Evolutionary conservation across 2,797 vertebrate genomes (phyloP).

Genomic region (Myotis findleyi): DNA sequence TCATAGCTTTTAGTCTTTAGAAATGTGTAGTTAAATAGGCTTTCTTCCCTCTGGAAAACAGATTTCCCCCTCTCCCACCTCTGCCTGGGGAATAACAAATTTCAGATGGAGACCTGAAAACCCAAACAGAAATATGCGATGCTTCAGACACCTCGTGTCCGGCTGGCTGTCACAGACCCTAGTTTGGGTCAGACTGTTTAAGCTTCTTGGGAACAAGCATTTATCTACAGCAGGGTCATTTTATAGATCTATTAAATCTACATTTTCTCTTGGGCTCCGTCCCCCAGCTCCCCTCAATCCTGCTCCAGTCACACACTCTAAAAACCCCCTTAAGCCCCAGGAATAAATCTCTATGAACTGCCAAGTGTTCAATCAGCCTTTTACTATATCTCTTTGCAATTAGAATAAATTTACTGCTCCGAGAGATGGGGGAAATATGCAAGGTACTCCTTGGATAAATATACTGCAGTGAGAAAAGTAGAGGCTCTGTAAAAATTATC

Average conservation of each 20-base stretch:
- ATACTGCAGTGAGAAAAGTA: constrained; percentile 82
- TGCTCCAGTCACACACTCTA: constrained; percentile 79
- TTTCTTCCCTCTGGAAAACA: constrained; percentile 48
- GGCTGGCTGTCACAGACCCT: constrained; percentile 48
- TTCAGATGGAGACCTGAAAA: constrained; percentile 58
- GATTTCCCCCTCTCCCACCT: background rate
- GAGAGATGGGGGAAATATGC: constrained; percentile 83
- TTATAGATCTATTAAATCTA: constrained; percentile 86
- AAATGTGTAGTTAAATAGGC: constrained; percentile 43
- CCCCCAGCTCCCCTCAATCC: constrained; percentile 46
- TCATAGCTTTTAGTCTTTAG: constrained; percentile 1
- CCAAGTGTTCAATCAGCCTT: constrained; percentile 84
- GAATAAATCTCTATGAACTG: constrained; percentile 87
- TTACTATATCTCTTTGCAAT: constrained; percentile 87
- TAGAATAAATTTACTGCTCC: constrained; percentile 90
- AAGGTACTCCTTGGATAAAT: constrained; percentile 88
- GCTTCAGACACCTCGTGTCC: constrained; percentile 47
- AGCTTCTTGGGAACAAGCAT: constrained; percentile 74
- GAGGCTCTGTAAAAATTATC: constrained; percentile 87
- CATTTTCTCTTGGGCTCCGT: constrained; percentile 82
- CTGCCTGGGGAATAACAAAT: constrained; percentile 56
- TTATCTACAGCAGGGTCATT: constrained; percentile 80
- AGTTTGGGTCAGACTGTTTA: constrained; percentile 72
- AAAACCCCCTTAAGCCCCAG: constrained; percentile 80
- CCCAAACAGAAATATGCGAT: constrained; percentile 57